These are phyloP conservation scores for Torymus auratus DNA, from an alignment of 2,888 invertebrate genomes.

Conservation along the genomic window DNA sequence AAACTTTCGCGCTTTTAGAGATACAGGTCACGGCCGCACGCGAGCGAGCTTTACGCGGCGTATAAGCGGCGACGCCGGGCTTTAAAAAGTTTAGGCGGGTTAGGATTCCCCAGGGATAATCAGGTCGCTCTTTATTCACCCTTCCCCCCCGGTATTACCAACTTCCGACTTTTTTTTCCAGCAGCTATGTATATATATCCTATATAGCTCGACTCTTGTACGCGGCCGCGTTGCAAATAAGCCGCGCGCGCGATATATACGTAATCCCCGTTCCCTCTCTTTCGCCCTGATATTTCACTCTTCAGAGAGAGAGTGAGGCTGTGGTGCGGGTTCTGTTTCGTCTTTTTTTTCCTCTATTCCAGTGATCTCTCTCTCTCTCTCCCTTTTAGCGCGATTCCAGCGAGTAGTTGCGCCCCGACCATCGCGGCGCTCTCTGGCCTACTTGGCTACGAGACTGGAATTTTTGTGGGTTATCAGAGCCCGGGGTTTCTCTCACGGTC, in stretches of 20 bases:
- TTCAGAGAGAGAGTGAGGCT: not conserved
- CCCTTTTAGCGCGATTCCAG: not conserved
- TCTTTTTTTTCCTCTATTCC: conserved; percentile 9
- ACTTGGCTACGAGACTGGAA: conserved; percentile 57
- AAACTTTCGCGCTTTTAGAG: conserved; percentile 56
- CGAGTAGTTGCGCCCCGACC: not conserved
- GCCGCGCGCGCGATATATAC: not conserved
- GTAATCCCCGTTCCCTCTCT: conserved; percentile 12
- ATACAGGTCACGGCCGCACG: conserved; percentile 70
- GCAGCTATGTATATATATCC: conserved; percentile 22
- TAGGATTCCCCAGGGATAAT: conserved; percentile 62
- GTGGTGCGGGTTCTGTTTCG: not conserved
- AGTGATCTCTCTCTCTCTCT: not conserved
- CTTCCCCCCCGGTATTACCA: conserved; percentile 59
- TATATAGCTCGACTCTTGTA: conserved; percentile 17
- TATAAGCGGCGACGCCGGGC: conserved; percentile 45
- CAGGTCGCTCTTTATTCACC: conserved; percentile 66
- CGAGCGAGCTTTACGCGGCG: conserved; percentile 40
- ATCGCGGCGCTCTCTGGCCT: conserved; percentile 43
- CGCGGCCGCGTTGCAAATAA: conserved; percentile 56
- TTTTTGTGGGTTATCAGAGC: conserved; percentile 49
- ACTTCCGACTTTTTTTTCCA: conserved; percentile 53
- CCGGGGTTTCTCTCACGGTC: not conserved
- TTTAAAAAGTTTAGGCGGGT: conserved; percentile 67
- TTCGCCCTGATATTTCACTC: conserved; percentile 41